Conservation (phyloP, 2,888 invertebrate genomes). For the Mimachlamys varia region DNA sequence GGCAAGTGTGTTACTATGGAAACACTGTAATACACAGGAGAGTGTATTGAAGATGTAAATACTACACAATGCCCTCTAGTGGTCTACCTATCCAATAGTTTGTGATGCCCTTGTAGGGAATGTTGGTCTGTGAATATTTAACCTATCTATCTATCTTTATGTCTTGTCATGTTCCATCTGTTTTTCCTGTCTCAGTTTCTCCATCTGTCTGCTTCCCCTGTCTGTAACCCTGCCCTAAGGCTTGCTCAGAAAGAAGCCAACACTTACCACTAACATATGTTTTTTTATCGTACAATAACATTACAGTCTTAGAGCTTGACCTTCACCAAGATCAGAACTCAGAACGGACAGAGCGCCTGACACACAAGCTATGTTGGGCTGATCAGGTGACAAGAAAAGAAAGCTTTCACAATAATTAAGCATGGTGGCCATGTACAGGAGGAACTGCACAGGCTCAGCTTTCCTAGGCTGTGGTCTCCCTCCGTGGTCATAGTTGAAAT, state of each 20-base stretch:
- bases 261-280: conserved; percentile 15
- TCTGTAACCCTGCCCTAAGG: conserved; percentile 7
- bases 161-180: not conserved
- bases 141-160: not conserved
- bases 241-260: not conserved
- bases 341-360: not conserved
- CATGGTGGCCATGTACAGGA: conserved; percentile 18
- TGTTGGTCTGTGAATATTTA: not conserved
- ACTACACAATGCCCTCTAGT: not conserved
- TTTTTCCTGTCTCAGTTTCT: not conserved
- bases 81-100: not conserved
- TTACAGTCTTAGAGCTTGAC: conserved; percentile 6
- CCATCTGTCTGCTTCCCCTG: not conserved
- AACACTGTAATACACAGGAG: too few relatives aligned
- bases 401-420: conserved; percentile 36
- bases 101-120: not conserved
- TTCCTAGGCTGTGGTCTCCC: not conserved
- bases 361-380: not conserved
- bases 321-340: not conserved
- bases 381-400: conserved; percentile 26
- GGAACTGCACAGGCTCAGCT: not conserved
- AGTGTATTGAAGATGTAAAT: too few relatives aligned
- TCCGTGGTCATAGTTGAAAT: not conserved
- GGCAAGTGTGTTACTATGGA: too few relatives aligned
- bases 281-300: not conserved